Conservation (phyloP, 1,140 invertebrate species). For the Holotrichia oblita region DNA sequence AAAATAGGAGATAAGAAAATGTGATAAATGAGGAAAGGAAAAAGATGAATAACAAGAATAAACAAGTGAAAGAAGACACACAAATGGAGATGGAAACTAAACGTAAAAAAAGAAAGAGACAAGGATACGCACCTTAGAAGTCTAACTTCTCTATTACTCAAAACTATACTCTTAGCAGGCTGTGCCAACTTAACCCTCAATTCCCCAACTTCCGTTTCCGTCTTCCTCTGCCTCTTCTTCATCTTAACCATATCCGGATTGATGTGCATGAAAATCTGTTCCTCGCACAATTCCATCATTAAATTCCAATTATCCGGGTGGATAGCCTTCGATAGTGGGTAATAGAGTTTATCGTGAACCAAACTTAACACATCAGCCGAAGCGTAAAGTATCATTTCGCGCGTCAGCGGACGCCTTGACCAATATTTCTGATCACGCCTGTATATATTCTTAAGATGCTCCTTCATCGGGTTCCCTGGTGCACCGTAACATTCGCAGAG, state of each 20-base stretch:
- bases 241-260: slow-evolving; percentile 85
- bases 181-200: slow-evolving; percentile 83
- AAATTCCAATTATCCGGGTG: slow-evolving; percentile 76
- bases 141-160: slow-evolving; percentile 91
- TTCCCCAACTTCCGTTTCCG: slow-evolving; percentile 90
- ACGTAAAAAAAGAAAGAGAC: too few relatives aligned
- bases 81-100: too few relatives aligned
- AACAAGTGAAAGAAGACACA: too few relatives aligned
- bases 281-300: slow-evolving; percentile 85
- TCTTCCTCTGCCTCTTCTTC: slow-evolving; percentile 87
- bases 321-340: slow-evolving; percentile 78
- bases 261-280: slow-evolving; percentile 86
- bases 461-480: slow-evolving; percentile 86
- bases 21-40: not conserved
- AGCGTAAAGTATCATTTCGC: slow-evolving; percentile 93
- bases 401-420: slow-evolving; percentile 85
- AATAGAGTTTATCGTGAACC: slow-evolving; percentile 84
- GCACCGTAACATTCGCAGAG: slow-evolving; percentile 88
- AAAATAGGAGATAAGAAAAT: too few relatives aligned
- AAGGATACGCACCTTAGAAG: slow-evolving; percentile 73
- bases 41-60: slow-evolving; percentile 56
- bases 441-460: slow-evolving; percentile 88
- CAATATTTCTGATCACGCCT: slow-evolving; percentile 87
- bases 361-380: slow-evolving; percentile 88
- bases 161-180: slow-evolving; percentile 85